phyloP scores from a whole-genome alignment of 2,113 vertebrate genomes.

The Psettodes erumei region DNA sequence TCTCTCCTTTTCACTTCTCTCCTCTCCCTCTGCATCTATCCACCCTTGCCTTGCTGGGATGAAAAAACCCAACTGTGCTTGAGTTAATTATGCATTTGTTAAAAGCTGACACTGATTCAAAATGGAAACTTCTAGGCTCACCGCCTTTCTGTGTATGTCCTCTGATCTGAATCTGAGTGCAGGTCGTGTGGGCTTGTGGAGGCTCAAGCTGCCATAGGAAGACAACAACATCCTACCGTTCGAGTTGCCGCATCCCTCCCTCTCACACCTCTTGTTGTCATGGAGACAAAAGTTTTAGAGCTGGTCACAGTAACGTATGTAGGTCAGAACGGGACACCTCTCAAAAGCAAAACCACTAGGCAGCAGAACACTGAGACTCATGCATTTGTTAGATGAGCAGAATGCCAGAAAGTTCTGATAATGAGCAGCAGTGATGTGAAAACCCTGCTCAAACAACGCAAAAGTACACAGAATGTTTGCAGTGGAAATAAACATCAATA shows the following conservation, averaged over 20 bases:
- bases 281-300: constrained; percentile 79
- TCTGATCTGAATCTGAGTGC: constrained; percentile 25
- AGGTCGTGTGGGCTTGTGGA: constrained; percentile 44
- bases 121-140: constrained; percentile 1
- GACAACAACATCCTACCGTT: constrained; percentile 51
- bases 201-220: constrained; percentile 27
- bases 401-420: constrained; percentile 41
- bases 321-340: constrained; percentile 70
- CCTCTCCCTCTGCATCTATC: constrained; percentile 32
- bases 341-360: constrained; percentile 65
- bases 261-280: constrained; percentile 71
- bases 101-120: constrained; percentile 1
- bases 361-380: constrained; percentile 2
- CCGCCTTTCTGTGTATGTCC: constrained; percentile 3
- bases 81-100: not conserved
- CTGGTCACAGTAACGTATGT: constrained; percentile 72
- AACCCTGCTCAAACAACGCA: constrained; percentile 10
- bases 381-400: constrained; percentile 26
- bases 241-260: constrained; percentile 46
- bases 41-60: constrained; percentile 11
- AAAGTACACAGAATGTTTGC: constrained; percentile 24
- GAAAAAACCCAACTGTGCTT: constrained; percentile 17
- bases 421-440: constrained; percentile 24
- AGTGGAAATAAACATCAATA: constrained; percentile 27
- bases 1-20: constrained; percentile 32